A percentile compares a stretch with the other conserved stretches of the same genome.
These are phyloP conservation scores for Polypedilum pembai DNA, from an alignment of 1,140 invertebrate species.

Conservation along the genomic window DNA sequence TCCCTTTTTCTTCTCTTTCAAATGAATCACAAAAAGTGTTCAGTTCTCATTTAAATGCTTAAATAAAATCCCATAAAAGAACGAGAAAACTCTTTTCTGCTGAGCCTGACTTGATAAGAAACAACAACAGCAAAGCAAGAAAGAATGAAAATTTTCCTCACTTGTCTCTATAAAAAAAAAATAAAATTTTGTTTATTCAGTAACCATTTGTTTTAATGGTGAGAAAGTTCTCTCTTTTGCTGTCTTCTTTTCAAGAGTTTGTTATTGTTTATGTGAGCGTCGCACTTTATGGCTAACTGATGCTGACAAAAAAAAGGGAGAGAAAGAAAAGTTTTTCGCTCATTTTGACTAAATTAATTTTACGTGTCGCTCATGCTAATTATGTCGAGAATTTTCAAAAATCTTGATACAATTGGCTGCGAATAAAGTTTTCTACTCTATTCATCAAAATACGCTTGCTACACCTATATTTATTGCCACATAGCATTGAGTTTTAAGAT, in stretches of 20 bases:
- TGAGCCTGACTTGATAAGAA: background rate
- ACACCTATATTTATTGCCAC: too few relatives aligned
- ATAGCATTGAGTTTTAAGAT: too few relatives aligned
- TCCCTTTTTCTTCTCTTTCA: background rate
- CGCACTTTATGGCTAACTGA: conserved; percentile 3
- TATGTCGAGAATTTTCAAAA: background rate
- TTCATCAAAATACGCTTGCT: too few relatives aligned
- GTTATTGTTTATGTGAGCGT: background rate
- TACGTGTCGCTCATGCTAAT: conserved; percentile 16
- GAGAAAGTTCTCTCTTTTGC: background rate
- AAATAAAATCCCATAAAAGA: background rate
- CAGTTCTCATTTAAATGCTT: background rate
- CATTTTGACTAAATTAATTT: conserved; percentile 19
- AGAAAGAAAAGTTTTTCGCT: background rate
- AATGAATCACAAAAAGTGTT: too few relatives aligned
- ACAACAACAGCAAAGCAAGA: background rate
- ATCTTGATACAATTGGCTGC: too few relatives aligned
- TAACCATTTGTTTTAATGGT: conserved; percentile 13
- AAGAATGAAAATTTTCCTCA: conserved; percentile 4
- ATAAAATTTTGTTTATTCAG: conserved; percentile 3
- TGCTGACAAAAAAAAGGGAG: background rate
- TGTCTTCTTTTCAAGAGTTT: too few relatives aligned
- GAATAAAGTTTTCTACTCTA: too few relatives aligned
- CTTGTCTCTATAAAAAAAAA: background rate
- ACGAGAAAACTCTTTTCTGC: background rate